Percentiles rank a stretch among this genome's conserved stretches.
Evolutionary conservation across 2,797 vertebrate species (phyloP).

Genomic region (Lates japonicus): DNA sequence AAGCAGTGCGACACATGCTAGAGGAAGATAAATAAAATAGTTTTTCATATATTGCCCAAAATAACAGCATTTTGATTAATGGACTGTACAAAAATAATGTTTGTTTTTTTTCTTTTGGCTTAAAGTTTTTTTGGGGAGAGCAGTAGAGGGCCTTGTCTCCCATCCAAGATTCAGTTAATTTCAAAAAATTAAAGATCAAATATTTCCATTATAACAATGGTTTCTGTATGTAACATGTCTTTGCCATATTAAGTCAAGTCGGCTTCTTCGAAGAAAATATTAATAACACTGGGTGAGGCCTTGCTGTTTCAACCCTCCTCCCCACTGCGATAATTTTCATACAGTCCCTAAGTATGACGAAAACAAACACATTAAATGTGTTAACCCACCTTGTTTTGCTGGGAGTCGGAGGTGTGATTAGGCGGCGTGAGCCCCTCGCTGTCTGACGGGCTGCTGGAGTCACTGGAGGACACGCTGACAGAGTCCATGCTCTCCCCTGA

Average conservation of each 20-base stretch:
- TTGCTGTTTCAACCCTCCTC: neutral
- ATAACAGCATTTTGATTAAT: neutral
- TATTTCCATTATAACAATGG: too few relatives aligned
- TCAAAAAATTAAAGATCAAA: too few relatives aligned
- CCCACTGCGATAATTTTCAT: neutral
- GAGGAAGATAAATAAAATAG: neutral
- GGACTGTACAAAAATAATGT: neutral
- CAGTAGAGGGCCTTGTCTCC: too few relatives aligned
- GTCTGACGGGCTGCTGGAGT: conserved; percentile 92
- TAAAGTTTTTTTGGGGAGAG: too few relatives aligned
- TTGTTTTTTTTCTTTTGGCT: too few relatives aligned
- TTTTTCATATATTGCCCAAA: neutral
- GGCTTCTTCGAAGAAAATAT: neutral
- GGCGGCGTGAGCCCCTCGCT: conserved; percentile 83
- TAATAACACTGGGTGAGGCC: neutral
- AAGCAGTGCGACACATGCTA: neutral
- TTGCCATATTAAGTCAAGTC: too few relatives aligned
- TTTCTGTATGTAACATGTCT: too few relatives aligned
- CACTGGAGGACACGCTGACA: conserved; percentile 93
- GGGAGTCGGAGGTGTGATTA: conserved; percentile 81
- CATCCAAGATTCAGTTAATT: too few relatives aligned
- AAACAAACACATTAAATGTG: neutral
- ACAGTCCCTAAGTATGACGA: neutral
- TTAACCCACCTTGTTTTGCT: conserved; percentile 89
- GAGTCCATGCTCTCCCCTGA: conserved; percentile 96